A percentile compares a stretch with the other conserved stretches of the same genome.
Conservation (phyloP, 2,797 vertebrate species). For the Argentina silus region DNA sequence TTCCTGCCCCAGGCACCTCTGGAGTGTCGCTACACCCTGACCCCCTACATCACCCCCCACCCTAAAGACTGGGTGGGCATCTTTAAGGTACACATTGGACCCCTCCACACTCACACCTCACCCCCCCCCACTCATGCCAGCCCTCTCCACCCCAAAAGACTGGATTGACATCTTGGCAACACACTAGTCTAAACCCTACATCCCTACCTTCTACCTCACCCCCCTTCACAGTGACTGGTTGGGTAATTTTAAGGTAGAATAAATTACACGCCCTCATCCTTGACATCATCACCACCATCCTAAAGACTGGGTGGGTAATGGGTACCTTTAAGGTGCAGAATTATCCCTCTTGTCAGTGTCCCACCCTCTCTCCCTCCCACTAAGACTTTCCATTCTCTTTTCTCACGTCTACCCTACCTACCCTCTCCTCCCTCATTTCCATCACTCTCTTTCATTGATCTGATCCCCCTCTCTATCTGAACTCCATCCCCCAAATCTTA, state of each 20-base stretch:
- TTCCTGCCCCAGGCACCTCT: slow-evolving; percentile 93
- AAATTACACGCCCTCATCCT: no score
- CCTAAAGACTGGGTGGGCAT: slow-evolving; percentile 99
- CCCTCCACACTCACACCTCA: background rate
- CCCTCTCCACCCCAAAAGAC: no score
- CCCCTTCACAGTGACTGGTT: no score
- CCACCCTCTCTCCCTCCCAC: no score
- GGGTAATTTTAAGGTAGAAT: no score
- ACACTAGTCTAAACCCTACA: no score
- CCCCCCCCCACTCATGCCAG: slow-evolving; percentile 8
- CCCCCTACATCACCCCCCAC: slow-evolving; percentile 90
- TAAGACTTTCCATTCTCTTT: no score
- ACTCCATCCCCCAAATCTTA: background rate
- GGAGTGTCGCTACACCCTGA: slow-evolving; percentile 95
- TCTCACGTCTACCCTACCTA: background rate
- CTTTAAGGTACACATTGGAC: slow-evolving; percentile 87
- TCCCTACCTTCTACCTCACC: no score
- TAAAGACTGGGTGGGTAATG: no score
- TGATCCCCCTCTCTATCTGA: background rate
- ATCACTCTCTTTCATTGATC: background rate
- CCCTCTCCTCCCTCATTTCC: background rate
- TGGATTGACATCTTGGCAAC: no score
- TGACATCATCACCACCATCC: no score
- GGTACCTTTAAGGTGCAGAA: background rate
- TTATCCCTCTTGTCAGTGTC: no score